Conservation (phyloP, 2,113 vertebrate genomes). For the Cariama cristata region DNA sequence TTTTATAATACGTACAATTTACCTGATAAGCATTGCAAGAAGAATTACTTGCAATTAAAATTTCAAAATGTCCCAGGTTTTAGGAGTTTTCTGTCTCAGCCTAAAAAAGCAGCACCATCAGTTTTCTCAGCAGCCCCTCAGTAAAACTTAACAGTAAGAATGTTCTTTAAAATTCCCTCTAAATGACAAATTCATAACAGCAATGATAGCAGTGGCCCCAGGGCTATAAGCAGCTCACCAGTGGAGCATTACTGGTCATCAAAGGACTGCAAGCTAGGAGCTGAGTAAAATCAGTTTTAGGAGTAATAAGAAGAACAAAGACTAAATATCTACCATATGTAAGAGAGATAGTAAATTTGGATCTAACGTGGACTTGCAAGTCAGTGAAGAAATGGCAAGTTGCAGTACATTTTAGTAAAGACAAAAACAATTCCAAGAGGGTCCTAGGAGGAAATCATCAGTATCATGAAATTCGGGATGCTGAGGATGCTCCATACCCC, state of each 20-base stretch:
- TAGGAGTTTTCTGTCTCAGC: background rate
- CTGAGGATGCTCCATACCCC: background rate
- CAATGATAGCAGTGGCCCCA: background rate
- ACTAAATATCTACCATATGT: background rate
- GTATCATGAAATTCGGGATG: fast-evolving
- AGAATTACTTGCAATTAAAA: background rate
- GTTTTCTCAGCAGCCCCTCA: background rate
- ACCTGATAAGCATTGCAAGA: slow-evolving; percentile 8
- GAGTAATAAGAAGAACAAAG: background rate
- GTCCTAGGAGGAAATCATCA: background rate
- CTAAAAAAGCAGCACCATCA: background rate
- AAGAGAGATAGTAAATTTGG: background rate
- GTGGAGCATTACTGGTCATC: background rate
- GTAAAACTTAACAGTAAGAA: background rate
- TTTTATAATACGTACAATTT: slow-evolving; percentile 30
- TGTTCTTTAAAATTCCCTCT: background rate
- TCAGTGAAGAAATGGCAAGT: background rate
- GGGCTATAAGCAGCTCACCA: background rate
- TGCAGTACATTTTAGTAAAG: background rate
- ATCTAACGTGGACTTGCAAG: background rate
- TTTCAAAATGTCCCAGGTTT: background rate
- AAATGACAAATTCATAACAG: background rate
- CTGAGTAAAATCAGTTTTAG: background rate
- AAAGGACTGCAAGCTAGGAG: background rate
- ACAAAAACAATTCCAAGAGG: background rate